Evolutionary conservation across 2,113 vertebrate species (phyloP).

Genomic region (Synchiropus splendidus): DNA sequence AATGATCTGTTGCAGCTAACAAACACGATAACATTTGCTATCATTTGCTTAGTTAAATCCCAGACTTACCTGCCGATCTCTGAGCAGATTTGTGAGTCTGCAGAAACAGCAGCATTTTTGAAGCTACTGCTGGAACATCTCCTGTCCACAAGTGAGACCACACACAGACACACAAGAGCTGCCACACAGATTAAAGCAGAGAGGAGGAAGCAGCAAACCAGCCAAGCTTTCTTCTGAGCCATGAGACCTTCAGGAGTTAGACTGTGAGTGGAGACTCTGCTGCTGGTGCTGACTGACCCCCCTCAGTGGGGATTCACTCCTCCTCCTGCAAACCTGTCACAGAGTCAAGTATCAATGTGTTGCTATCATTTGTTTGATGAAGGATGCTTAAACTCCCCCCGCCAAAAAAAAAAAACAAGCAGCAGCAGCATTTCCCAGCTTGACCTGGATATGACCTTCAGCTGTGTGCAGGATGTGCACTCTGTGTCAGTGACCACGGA

Average conservation of each 20-base stretch:
- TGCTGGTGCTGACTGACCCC: slow-evolving; percentile 1
- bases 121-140: slow-evolving; percentile 29
- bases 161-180: slow-evolving; percentile 19
- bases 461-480: not conserved
- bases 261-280: not conserved
- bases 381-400: too few relatives aligned
- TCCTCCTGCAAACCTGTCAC: too few relatives aligned
- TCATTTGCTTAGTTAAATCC: not conserved
- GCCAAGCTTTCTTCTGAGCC: slow-evolving; percentile 25
- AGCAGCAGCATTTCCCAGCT: not conserved
- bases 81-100: slow-evolving; percentile 48
- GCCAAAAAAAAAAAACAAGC: too few relatives aligned
- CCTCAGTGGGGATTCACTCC: not conserved
- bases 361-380: too few relatives aligned
- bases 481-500: slow-evolving; percentile 12
- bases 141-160: not conserved
- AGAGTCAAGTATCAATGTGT: too few relatives aligned
- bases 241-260: slow-evolving; percentile 1
- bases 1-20: not conserved
- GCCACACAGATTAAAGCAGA: slow-evolving; percentile 4
- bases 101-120: slow-evolving; percentile 44
- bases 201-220: slow-evolving; percentile 19
- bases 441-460: too few relatives aligned
- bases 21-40: not conserved
- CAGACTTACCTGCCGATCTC: slow-evolving; percentile 48